Base-by-base conservation (phyloP, 2,888 invertebrate genomes). In the Lasioglossum marginatum region DNA sequence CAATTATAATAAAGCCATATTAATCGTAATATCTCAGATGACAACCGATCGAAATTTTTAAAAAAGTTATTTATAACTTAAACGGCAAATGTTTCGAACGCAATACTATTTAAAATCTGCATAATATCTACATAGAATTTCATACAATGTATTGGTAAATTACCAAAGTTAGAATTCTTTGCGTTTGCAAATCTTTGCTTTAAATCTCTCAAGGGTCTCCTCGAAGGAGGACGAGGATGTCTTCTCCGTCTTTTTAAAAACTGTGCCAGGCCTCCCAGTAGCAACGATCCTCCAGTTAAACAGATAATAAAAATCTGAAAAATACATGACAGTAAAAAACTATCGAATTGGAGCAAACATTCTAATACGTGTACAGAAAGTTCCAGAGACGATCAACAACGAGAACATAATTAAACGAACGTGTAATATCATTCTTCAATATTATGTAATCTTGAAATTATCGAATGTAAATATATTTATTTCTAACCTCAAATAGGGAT, bases 241-340 rank as follows among this genome's bases (percentile, higher is more conserved):
- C 95, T 92, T 89, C 95, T 89, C 83, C 97, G 96, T 80, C 98
- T 96, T 74, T 97, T 97, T 91, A 98, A 96, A 95, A 97, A 98
- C 90, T 97, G 97, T 68, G 98, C 98, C 48, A 99, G 95, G 16
- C 98, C 97, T 63, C 98, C 98, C 68, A 99, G 96, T n/a, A 98
- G 96, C 14, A 98, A 96, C 34, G 98, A 97, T 93, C 98, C 98
- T 63, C 98, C 96, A 76, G 97, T 97, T 88, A 98, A 96, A 88
- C 97, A 97, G 93, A 97, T 96, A 92, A 97, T 95, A 82, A 97
- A 96, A 83, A 97, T 96, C 97, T 97, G 92, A 16, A 82, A 77
- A 74, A 48, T 43, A 80, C 52, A 76, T 74, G 73, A 14, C 27
- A 83, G 60, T 70, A 70, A 34, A 12, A 70, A 43, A 60, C 43